phyloP scores from a whole-genome alignment of 2,113 vertebrate species.

The Peromyscus californicus region DNA sequence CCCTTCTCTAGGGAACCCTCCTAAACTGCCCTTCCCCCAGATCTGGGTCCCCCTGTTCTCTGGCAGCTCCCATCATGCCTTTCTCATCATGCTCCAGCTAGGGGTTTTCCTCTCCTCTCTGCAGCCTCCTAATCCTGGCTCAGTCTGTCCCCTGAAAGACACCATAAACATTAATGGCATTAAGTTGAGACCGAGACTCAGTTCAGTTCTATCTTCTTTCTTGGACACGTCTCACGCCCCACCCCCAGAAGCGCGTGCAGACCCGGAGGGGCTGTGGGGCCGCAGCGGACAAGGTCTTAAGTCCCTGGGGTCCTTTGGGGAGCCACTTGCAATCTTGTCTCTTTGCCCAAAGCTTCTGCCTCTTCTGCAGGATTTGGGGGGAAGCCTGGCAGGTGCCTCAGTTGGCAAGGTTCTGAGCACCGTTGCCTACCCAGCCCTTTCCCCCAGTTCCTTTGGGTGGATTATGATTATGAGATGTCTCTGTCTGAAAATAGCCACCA shows the following conservation, averaged over 20 bases:
- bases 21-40: not conserved
- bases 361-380: not conserved
- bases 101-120: not conserved
- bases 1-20: not conserved
- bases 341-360: not conserved
- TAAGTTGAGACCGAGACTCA: not conserved
- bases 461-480: not conserved
- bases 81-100: not conserved
- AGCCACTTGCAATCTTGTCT: not conserved
- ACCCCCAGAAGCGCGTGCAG: accelerated
- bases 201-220: not conserved
- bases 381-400: not conserved
- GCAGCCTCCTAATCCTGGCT: not conserved
- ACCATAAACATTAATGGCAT: not conserved
- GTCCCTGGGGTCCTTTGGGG: accelerated
- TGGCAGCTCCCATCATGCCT: accelerated
- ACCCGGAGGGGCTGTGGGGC: not conserved
- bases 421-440: not conserved
- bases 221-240: not conserved
- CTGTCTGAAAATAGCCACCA: not conserved
- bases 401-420: not conserved
- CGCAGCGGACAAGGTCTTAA: not conserved
- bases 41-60: accelerated
- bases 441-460: not conserved
- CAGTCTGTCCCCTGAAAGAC: not conserved